These are phyloP conservation scores for Marasmarcha lunaedactyla DNA, from an alignment of 2,888 invertebrate species.

Conservation along the genomic window DNA sequence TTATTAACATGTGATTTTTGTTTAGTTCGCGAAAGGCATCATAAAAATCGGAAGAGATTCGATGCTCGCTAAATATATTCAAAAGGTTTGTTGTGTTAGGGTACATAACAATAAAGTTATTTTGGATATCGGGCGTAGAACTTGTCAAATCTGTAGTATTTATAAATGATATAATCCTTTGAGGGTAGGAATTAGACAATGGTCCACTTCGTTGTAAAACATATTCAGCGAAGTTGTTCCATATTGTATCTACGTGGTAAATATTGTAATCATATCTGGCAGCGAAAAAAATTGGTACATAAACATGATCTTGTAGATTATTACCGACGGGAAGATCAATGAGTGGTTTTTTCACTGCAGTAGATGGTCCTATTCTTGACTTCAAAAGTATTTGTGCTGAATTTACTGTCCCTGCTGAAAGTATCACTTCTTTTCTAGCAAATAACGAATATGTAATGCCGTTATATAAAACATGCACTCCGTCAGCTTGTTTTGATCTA, in stretches of 20 bases:
- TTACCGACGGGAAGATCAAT: slow-evolving; percentile 45
- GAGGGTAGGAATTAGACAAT: slow-evolving; percentile 6
- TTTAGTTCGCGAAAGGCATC: slow-evolving; percentile 12
- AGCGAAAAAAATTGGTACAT: slow-evolving; percentile 7
- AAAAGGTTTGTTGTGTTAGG: slow-evolving; percentile 6
- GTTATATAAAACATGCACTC: slow-evolving; percentile 2
- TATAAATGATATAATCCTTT: slow-evolving; percentile 11
- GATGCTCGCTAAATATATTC: slow-evolving; percentile 6
- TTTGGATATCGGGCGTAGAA: slow-evolving; percentile 11
- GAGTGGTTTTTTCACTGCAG: slow-evolving; percentile 29
- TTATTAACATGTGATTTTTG: slow-evolving; percentile 12
- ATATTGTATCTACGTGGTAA: slow-evolving; percentile 1
- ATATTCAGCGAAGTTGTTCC: slow-evolving; percentile 4
- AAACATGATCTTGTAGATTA: slow-evolving; percentile 40
- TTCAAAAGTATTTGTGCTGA: slow-evolving; percentile 71
- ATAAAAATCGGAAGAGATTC: slow-evolving; percentile 8
- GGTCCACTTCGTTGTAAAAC: slow-evolving; percentile 7
- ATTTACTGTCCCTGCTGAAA: slow-evolving; percentile 71
- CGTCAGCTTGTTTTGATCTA: slow-evolving; percentile 11
- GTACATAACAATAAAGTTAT: slow-evolving; percentile 8
- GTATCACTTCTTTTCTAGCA: slow-evolving; percentile 61
- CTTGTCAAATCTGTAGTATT: slow-evolving; percentile 7
- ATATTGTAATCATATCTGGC: slow-evolving; percentile 3
- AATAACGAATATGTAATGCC: slow-evolving; percentile 15
- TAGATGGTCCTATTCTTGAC: slow-evolving; percentile 56